Base-by-base conservation (phyloP, 64 coral and sea anemone genomes). In the Trachythela sp. region DNA sequence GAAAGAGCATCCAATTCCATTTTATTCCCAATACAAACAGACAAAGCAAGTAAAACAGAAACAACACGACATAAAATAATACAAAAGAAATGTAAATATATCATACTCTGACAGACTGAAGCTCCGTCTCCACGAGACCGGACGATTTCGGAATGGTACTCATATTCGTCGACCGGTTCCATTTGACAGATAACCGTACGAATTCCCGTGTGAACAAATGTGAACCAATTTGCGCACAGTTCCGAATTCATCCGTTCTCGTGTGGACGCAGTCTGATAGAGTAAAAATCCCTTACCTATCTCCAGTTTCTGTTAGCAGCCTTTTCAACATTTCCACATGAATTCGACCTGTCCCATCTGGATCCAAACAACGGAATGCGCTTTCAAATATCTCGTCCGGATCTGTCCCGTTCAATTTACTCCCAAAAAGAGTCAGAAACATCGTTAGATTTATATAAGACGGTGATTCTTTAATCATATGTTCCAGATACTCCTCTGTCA, bases 321-420 rank as follows among this genome's bases (percentile, higher is more conserved):
- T 80, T 18, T 29, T 35, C 30, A 80, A 80, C 31, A 1, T 80
- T 37, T 36, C 75, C 37, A 18, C 75, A 36, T 80, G 75, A 30
- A 80, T 80, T 38, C 37, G 31, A 80, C 75, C 75, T 0, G 75
- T 37, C 15, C 75, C 37, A 17, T 80, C 30, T 20, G 37, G 4
- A 39, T 80, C 75, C 29, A 80, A 80, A 35, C 75, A 80, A 39
- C 75, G 75, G 30, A 80, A 72, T 10, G 75, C 75, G 8, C 75
- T 36, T 39, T 37, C 75, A 37, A 80, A 80, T 34, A 80, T 30
- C 20, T 80, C 75, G 30, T 80, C 75, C 26, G 75, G 75, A 37
- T 80, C 75, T 30, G 75, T 80, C 15, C 75, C 75, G 33, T 80
- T 80, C 26, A 80, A 35, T 36, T 80, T 80, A 30, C 20, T 35